phyloP scores from a whole-genome alignment of 2,113 vertebrate genomes.

The Pollimyrus isidori region DNA sequence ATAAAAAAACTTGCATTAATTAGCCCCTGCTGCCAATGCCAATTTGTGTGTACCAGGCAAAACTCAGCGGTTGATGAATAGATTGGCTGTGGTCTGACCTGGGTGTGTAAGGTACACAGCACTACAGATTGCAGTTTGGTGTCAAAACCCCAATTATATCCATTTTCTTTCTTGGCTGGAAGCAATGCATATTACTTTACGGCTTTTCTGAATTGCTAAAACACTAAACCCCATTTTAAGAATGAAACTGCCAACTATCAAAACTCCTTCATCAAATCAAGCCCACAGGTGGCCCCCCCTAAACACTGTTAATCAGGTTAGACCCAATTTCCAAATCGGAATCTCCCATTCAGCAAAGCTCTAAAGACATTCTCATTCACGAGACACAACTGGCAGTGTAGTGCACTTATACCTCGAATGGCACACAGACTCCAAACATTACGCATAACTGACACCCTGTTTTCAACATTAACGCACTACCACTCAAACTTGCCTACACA shows the following conservation, averaged over 20 bases:
- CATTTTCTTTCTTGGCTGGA: background rate
- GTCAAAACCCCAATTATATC: background rate
- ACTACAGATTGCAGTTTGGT: background rate
- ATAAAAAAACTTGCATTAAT: background rate
- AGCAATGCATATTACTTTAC: background rate
- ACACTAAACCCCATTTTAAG: background rate
- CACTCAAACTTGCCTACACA: background rate
- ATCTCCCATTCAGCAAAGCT: background rate
- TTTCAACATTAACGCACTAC: background rate
- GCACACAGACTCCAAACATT: background rate
- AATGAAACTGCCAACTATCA: background rate
- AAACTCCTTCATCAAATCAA: background rate
- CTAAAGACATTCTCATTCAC: background rate
- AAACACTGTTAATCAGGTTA: background rate
- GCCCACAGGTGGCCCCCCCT: background rate
- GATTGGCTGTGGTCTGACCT: background rate
- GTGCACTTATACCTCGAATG: background rate
- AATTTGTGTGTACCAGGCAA: background rate
- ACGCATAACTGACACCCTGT: background rate
- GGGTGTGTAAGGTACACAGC: background rate
- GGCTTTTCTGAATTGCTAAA: background rate
- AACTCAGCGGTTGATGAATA: background rate
- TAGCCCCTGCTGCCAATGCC: background rate
- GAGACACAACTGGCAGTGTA: background rate
- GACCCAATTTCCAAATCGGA: background rate